Percentiles rank a stretch among this genome's conserved stretches.
Conservation (phyloP, 2,888 invertebrate species). For the Aradus depressus region DNA sequence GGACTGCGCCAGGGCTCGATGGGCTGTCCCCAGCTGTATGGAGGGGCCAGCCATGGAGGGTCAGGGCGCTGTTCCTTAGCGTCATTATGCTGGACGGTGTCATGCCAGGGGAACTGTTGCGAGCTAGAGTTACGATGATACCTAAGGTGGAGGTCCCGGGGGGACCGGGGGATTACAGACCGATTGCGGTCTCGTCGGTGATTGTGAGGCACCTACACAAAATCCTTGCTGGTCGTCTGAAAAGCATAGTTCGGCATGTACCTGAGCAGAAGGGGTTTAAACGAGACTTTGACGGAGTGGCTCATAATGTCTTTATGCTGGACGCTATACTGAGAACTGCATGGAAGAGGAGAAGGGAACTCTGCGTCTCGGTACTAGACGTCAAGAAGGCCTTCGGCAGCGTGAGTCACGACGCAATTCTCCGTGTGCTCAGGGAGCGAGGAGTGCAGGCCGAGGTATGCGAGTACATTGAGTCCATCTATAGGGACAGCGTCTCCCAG, state of each 20-base stretch:
- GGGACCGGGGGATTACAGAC: constrained; percentile 2
- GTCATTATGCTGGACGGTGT: constrained; percentile 1
- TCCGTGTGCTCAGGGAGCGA: neutral
- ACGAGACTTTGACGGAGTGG: too few relatives aligned
- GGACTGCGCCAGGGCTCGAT: too few relatives aligned
- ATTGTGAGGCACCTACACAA: constrained; percentile 22
- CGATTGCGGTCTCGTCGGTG: constrained; percentile 21
- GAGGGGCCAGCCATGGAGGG: neutral
- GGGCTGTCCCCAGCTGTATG: too few relatives aligned
- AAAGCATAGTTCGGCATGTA: constrained; percentile 3
- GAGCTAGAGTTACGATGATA: constrained; percentile 4
- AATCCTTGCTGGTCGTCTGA: constrained; percentile 23
- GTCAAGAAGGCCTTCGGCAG: constrained; percentile 30
- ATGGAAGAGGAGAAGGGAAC: constrained; percentile 40
- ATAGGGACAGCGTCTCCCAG: constrained; percentile 34
- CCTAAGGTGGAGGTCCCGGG: constrained; percentile 3
- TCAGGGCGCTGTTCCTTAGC: constrained; percentile 6
- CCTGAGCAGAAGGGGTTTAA: too few relatives aligned
- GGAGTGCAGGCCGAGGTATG: constrained; percentile 34
- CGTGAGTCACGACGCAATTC: constrained; percentile 23
- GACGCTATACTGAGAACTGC: too few relatives aligned
- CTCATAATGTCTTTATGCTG: too few relatives aligned
- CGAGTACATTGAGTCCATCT: constrained; percentile 34
- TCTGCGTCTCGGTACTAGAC: constrained; percentile 32
- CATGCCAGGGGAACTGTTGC: constrained; percentile 2